Conservation (phyloP, 2,797 vertebrate genomes). For the Scolopax bukidnonensis region DNA sequence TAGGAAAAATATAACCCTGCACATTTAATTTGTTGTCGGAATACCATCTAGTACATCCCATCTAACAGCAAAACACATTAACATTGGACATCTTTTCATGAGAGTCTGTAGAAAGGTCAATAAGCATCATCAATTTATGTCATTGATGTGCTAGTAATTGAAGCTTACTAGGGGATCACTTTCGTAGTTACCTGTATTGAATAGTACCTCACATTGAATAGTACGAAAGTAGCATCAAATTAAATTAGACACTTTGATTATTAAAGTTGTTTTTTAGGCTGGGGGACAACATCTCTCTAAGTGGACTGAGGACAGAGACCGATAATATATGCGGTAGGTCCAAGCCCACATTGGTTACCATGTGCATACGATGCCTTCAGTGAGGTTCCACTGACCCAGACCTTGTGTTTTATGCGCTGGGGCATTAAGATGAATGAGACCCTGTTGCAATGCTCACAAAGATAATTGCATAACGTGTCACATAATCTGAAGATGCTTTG, state of each 20-base stretch:
- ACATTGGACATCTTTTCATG: background rate
- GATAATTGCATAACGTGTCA: background rate
- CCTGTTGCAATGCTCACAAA: background rate
- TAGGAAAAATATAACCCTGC: background rate
- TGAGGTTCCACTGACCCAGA: background rate
- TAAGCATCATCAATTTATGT: background rate
- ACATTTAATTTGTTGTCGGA: background rate
- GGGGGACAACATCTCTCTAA: background rate
- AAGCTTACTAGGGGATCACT: background rate
- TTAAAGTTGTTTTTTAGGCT: background rate
- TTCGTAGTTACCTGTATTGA: background rate
- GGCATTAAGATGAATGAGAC: background rate
- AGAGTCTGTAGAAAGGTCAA: background rate
- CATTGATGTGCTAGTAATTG: background rate
- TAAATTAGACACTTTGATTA: background rate
- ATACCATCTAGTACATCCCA: background rate
- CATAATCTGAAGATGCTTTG: background rate
- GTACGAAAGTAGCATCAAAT: background rate
- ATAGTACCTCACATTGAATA: background rate
- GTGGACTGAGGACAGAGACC: background rate
- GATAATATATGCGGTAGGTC: background rate
- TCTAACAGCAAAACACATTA: background rate
- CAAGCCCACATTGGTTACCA: background rate
- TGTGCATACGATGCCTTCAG: background rate
- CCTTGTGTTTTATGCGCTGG: background rate